phyloP scores from a whole-genome alignment of 2,113 vertebrate genomes.

The Leiothrix lutea region DNA sequence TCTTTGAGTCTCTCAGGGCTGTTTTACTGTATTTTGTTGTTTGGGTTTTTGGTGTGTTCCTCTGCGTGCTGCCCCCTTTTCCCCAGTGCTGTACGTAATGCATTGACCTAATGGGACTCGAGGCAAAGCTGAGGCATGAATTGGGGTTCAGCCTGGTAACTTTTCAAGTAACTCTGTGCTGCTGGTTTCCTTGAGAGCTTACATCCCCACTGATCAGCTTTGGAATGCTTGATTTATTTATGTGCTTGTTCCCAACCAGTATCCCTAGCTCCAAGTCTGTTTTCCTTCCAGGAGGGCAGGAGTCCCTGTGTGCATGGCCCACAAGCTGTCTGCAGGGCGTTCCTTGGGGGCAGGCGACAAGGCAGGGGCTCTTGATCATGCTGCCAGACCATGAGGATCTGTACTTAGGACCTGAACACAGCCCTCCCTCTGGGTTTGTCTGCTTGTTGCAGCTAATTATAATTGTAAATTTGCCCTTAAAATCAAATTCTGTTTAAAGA shows the following conservation, averaged over 20 bases:
- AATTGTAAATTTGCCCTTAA: slow-evolving; percentile 73
- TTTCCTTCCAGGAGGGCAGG: not conserved
- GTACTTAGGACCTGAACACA: not conserved
- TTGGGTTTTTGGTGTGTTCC: not conserved
- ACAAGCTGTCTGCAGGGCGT: not conserved
- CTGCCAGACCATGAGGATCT: slow-evolving; percentile 5
- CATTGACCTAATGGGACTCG: not conserved
- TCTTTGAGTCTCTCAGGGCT: not conserved
- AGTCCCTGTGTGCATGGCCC: not conserved
- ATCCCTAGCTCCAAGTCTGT: not conserved
- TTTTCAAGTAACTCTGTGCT: not conserved
- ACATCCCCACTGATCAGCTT: not conserved
- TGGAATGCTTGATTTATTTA: not conserved
- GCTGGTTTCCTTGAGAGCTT: not conserved
- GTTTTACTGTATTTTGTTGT: not conserved
- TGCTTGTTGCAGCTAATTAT: slow-evolving; percentile 63
- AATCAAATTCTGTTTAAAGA: slow-evolving; percentile 71
- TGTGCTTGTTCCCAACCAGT: not conserved
- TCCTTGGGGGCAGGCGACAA: not conserved
- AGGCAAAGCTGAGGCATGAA: not conserved
- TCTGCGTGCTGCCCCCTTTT: not conserved
- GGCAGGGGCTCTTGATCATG: not conserved
- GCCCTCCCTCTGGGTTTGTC: slow-evolving; percentile 55
- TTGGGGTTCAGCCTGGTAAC: not conserved
- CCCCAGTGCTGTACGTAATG: not conserved